phyloP scores from a whole-genome alignment of 1,140 invertebrate genomes.

The Sitobion miscanthi region DNA sequence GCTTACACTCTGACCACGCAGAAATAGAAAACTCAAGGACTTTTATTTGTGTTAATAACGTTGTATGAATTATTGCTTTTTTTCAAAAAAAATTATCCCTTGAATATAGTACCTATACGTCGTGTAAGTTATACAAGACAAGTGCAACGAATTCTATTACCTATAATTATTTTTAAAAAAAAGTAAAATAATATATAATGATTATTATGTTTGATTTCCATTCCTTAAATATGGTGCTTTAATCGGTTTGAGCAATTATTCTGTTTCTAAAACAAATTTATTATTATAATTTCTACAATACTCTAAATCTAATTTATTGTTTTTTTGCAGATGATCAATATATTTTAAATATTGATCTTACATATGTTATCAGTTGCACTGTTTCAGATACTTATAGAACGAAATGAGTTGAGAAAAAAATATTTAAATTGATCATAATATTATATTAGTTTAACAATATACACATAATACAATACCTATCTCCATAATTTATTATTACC shows the following conservation, averaged over 20 bases:
- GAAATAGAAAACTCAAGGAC: background rate
- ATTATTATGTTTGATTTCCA: background rate
- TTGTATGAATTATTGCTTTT: slow-evolving; percentile 19
- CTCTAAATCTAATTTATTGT: background rate
- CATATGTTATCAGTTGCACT: too few relatives aligned
- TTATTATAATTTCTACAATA: background rate
- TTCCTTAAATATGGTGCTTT: too few relatives aligned
- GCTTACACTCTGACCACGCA: background rate
- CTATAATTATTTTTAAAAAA: background rate
- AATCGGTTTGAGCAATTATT: too few relatives aligned
- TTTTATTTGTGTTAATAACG: background rate
- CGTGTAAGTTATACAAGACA: background rate
- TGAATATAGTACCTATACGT: background rate
- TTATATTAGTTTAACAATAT: too few relatives aligned
- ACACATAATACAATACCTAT: background rate
- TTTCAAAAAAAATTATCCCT: background rate
- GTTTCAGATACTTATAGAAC: too few relatives aligned
- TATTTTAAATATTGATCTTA: background rate
- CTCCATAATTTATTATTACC: background rate
- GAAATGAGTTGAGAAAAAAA: background rate
- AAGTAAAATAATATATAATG: background rate
- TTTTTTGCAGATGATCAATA: background rate
- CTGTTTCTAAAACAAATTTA: background rate
- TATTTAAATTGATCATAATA: background rate
- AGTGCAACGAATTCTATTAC: background rate